Base-by-base conservation (phyloP, 2,113 vertebrate species). In the Calyptomena viridis region DNA sequence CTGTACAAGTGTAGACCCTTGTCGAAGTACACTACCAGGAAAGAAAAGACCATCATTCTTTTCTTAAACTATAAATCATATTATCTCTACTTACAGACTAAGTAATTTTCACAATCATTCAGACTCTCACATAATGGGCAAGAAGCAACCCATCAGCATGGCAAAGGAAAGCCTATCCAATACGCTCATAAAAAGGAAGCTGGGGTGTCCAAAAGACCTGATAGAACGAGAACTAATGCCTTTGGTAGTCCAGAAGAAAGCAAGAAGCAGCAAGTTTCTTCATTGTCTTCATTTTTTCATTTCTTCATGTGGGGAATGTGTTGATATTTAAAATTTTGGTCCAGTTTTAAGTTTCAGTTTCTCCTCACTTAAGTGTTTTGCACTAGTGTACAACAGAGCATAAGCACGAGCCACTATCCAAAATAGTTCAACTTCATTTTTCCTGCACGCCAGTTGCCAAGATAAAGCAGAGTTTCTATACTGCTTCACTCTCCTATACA, bases 321-420 rank as follows among this genome's bases (percentile, higher is more conserved):
- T 24, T 63, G 31, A 31, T 39, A 68, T 73, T 75, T 79, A 79
- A 17, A 8, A 50, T 59, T 44, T 24, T 42, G 3, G 20, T 59
- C 47, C 52, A 46, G 17, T 47, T n/a, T 68, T 60, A 67, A 25
- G 25, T 39, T 62, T 80, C 46, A n/a, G 39, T 39, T 82, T 68
- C 69, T 74, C 28, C 22, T 89, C 47, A 46, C 22, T 75, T 59
- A 53, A n/a, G 9, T 10, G 18, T n/a, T 91, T 63, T 78, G 44
- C 69, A 53, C 35, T 81, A n/a, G 35, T 12, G 30, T 46, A 56
- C 22, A n/a, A 50, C 6, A 75, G 11, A 25, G n/a, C 31, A 64
- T 27, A 84, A 44, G 35, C 55, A 56, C 0, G 0, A 87, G 40
- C 22, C 53, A 33, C 44, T 40, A 12, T 9, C 21, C 56, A 52